Conservation (phyloP, 2,113 vertebrate species). For the Ardeotis arabs region DNA sequence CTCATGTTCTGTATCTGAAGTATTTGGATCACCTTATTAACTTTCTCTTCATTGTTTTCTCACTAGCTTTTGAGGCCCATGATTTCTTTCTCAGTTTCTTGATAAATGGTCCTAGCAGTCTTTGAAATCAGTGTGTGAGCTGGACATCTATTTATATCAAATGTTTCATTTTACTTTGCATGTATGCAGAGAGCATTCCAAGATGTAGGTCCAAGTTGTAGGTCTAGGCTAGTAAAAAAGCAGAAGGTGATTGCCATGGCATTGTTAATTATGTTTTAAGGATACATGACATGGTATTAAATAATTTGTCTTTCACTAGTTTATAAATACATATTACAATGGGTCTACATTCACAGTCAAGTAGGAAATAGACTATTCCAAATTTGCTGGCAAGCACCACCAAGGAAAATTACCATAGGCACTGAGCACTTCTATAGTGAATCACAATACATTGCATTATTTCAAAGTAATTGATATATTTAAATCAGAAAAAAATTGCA, state of each 20-base stretch:
- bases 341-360: not conserved
- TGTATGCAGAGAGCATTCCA: not conserved
- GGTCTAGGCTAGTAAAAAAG: not conserved
- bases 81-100: not conserved
- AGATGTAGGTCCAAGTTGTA: not conserved
- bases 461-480: not conserved
- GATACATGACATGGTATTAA: not conserved
- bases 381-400: not conserved
- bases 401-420: not conserved
- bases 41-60: not conserved
- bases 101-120: not conserved
- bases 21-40: not conserved
- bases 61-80: not conserved
- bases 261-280: not conserved
- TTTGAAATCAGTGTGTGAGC: not conserved
- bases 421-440: not conserved
- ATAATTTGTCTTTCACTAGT: not conserved
- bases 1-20: not conserved
- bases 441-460: not conserved
- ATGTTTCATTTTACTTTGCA: not conserved
- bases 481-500: not conserved
- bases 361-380: not conserved
- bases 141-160: not conserved
- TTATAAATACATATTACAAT: not conserved
- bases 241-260: not conserved